Evolutionary conservation across 1,140 invertebrate genomes (phyloP), one percentile per base, ranked within the genome.

Genomic region (Drosophila melanica): DNA sequence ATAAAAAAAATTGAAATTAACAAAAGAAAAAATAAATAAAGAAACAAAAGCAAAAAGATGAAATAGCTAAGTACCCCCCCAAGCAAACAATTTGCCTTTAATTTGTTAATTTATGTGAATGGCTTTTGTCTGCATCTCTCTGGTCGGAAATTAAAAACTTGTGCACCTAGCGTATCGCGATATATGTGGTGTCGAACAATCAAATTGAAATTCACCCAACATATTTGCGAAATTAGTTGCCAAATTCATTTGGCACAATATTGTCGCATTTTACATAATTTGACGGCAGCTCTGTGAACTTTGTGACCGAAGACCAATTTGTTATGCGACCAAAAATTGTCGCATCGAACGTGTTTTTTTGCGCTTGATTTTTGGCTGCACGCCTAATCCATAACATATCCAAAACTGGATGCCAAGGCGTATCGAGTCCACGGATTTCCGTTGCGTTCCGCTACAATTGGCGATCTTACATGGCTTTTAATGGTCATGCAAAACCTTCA

Each of bases 201-300:
- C 72, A 76, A 82, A 79, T 84, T 84, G 67, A 59, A 81, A 86
- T 81, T 77, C 63, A 39, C 18, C 16, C 11, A 33, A 57, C 42
- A 66, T 66, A 72, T 62, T 65, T 57, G 42, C 80, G 53, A 79
- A 84, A 82, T 84, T 84, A 76, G 80, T 73, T 73, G 70, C 27
- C 79, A 60, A 82, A 82, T 68, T 55, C 67, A 69, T 80, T 76
- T 65, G 30, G 53, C 68, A 71, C 75, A 75, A 75, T 72, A 73
- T 68, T 75, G 79, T 47, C 75, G 65, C 71, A 65, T 87, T 87
- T 87, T 81, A 78, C 82, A 87, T 87, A 75, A 87, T 87, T 86
- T 87, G 59, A 87, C 81, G 82, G 66, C 79, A 76, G 75, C 70
- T 73, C 47, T 64, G 48, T 81, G 81, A 86, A 87, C 81, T 82